Evolutionary conservation across 2,888 invertebrate species (phyloP), one percentile per base, ranked within the genome.

Genomic region (Amblyjoppa proteus): DNA sequence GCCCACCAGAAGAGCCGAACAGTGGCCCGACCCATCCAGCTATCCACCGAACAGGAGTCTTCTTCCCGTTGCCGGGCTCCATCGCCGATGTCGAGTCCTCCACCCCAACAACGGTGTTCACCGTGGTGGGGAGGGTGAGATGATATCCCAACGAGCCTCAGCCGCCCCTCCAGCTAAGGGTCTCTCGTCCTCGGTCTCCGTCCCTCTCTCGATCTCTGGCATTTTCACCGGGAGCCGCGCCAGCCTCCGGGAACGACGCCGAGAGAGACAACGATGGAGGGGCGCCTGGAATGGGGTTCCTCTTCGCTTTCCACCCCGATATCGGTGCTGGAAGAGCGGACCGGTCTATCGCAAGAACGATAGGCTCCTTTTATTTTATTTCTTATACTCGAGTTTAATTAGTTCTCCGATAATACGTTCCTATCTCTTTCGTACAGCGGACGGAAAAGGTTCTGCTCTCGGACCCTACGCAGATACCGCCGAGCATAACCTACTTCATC

Each of bases 331-430:
- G 80, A 73, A 79, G 71, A 80, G 73, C 56, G 70, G 49, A 31
- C 61, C 83, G 88, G 89, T 89, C 89, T 87, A 91, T 90, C 90
- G 88, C 84, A 88, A 89, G 90, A 91, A 91, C 91, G 91, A 91
- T 91, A 91, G 90, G 90, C 89, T 86, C 86, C 90, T 90, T 92
- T 91, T 90, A 91, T 92, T 93, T 92, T 91, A 92, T 92, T 93
- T 92, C 92, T 92, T 91, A 92, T 90, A 90, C 90, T 90, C 89
- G 89, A 91, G 91, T 93, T 93, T 93, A 93, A 93, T 93, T 93
- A 92, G 92, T 92, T 92, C 90, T 86, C 89, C 89, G 91, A 93
- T 92, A 93, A 92, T 93, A 89, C 91, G 51, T 88, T 77, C 89
- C 91, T 92, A 92, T 92, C 92, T 92, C 87, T 84, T 75, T 90